Evolutionary conservation across 1,140 invertebrate genomes (phyloP).

Genomic region (Lasaia peninsularis): DNA sequence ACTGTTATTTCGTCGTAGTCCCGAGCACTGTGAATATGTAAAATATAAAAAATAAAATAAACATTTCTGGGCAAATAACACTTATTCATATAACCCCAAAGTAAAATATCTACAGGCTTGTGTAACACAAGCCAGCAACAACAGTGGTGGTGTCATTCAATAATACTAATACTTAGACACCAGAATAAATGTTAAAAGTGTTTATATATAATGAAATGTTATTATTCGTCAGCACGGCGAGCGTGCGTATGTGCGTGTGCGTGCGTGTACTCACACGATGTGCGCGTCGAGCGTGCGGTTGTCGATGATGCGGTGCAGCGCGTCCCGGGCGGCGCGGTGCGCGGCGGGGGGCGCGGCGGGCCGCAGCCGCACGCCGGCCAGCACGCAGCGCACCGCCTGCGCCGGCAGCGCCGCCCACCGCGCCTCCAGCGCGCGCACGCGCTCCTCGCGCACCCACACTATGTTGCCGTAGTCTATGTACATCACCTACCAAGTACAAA

Average conservation of each 20-base stretch:
- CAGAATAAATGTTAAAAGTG: too few species aligned
- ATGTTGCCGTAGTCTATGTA: conserved; percentile 65
- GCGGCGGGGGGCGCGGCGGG: neutral
- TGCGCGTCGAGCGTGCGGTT: conserved; percentile 33
- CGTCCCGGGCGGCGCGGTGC: conserved; percentile 29
- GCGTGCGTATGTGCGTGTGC: too few species aligned
- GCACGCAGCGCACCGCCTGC: conserved; percentile 42
- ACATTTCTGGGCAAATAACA: too few species aligned
- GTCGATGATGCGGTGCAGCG: conserved; percentile 26
- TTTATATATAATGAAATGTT: too few species aligned
- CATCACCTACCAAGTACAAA: conserved; percentile 39
- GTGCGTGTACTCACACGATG: conserved; percentile 33
- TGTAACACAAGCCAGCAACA: too few species aligned
- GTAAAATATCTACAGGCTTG: too few species aligned
- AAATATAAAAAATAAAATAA: too few species aligned
- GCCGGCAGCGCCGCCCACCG: conserved; percentile 36
- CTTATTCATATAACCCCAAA: too few species aligned
- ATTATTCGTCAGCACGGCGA: too few species aligned
- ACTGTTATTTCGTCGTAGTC: conserved; percentile 54
- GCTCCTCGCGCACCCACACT: conserved; percentile 51
- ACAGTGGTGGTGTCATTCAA: too few species aligned
- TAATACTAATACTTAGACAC: too few species aligned
- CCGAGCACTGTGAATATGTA: conserved; percentile 35
- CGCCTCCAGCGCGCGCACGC: conserved; percentile 35
- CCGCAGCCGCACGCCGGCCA: conserved; percentile 40